A percentile compares a stretch with the other conserved stretches of the same genome.
These are phyloP conservation scores for Macrotis lagotis DNA, from an alignment of 2,113 vertebrate genomes.

Conservation along the genomic window DNA sequence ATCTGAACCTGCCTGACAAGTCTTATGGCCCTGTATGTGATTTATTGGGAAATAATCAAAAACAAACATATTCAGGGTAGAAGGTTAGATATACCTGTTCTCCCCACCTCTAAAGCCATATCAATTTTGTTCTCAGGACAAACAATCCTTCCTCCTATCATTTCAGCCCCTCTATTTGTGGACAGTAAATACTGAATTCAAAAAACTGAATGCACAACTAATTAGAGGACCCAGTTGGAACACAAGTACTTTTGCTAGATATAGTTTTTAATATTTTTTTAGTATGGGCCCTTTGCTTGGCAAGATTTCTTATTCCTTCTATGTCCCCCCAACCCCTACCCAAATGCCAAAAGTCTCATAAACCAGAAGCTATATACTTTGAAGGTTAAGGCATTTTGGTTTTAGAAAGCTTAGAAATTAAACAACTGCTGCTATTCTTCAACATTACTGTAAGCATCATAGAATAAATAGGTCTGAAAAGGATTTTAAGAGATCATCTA, in stretches of 20 bases:
- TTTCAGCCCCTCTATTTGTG: not conserved
- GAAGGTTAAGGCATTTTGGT: constrained; percentile 9
- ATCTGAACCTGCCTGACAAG: not conserved
- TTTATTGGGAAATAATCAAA: not conserved
- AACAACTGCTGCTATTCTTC: constrained; percentile 22
- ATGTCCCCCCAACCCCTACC: no score
- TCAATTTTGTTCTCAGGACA: not conserved
- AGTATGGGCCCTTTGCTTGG: not conserved
- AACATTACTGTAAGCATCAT: not conserved
- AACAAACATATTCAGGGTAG: not conserved
- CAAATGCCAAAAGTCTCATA: not conserved
- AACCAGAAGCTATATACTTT: not conserved
- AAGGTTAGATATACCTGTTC: not conserved
- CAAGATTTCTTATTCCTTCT: not conserved
- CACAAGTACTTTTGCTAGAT: not conserved
- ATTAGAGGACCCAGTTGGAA: not conserved
- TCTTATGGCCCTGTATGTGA: not conserved
- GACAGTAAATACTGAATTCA: not conserved
- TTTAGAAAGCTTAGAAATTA: constrained; percentile 7
- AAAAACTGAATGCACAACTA: not conserved
- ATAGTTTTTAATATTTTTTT: not conserved
- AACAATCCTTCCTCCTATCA: not conserved
- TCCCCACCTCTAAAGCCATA: not conserved
- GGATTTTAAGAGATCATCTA: not conserved
- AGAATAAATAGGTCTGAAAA: constrained; percentile 12